Conservation (phyloP, 2,113 vertebrate species). For the Tichodroma muraria region DNA sequence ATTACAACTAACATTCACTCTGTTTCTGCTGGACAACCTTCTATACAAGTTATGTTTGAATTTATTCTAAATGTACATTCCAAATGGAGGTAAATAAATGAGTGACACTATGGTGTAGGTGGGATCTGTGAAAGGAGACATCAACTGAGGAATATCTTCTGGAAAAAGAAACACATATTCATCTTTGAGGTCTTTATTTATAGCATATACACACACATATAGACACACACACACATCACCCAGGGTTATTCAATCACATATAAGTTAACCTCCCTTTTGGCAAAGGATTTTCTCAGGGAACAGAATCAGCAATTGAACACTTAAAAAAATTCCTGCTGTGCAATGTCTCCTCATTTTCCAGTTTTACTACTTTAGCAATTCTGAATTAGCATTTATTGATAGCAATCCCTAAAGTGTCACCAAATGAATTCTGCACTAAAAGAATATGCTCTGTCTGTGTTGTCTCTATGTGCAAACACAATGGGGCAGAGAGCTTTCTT, state of each 20-base stretch:
- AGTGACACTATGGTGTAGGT: constrained; percentile 28
- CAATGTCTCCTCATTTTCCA: neutral
- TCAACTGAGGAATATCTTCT: constrained; percentile 23
- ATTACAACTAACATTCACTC: neutral
- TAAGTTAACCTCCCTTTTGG: neutral
- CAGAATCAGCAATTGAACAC: neutral
- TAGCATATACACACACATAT: neutral
- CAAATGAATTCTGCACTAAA: neutral
- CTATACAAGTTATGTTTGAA: neutral
- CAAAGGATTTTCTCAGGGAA: neutral
- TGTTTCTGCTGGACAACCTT: neutral
- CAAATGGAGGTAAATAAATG: constrained; percentile 39
- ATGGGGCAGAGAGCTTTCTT: neutral
- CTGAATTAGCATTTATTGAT: constrained; percentile 13
- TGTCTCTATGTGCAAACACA: neutral
- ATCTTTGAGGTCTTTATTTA: constrained; percentile 28
- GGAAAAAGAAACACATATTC: constrained; percentile 4
- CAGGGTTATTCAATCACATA: neutral
- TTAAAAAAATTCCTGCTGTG: neutral
- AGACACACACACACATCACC: neutral
- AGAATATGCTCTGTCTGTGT: neutral
- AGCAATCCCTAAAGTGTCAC: neutral
- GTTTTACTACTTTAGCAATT: constrained; percentile 1
- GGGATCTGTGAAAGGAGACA: constrained; percentile 22
- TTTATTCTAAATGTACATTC: neutral